Percentiles rank a stretch among this genome's conserved stretches.
These are phyloP conservation scores for Deroplatys truncata DNA, from an alignment of 2,888 invertebrate genomes.

Conservation along the genomic window DNA sequence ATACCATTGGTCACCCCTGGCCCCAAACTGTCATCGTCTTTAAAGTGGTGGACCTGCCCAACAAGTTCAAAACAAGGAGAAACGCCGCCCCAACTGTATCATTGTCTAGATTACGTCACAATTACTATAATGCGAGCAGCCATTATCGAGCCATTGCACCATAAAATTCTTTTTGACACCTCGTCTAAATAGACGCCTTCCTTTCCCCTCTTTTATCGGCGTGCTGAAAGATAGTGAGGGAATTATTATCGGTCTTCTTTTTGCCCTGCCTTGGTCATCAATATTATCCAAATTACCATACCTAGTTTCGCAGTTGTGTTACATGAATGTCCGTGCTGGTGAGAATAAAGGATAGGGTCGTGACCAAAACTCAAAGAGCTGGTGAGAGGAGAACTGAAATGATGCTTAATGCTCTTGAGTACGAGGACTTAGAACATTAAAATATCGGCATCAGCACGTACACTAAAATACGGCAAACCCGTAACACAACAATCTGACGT, in stretches of 20 bases:
- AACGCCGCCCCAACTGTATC: not conserved
- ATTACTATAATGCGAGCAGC: not conserved
- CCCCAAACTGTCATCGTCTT: not conserved
- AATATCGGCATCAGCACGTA: too few species aligned
- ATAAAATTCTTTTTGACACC: slow-evolving; percentile 1
- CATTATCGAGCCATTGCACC: not conserved
- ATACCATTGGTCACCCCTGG: not conserved
- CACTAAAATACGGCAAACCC: too few species aligned
- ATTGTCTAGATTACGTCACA: not conserved
- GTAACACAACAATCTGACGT: too few species aligned
- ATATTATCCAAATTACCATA: not conserved
- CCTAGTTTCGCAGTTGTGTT: not conserved
- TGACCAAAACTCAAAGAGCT: not conserved
- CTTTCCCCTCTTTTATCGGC: not conserved
- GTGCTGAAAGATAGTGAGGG: not conserved
- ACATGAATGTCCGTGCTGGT: not conserved
- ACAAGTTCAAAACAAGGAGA: not conserved
- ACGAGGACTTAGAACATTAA: too few species aligned
- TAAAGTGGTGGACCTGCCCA: not conserved
- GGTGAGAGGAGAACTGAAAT: not conserved
- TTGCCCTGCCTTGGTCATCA: not conserved
- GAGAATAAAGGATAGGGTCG: not conserved
- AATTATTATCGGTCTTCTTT: not conserved
- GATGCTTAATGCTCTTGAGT: not conserved
- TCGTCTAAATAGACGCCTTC: not conserved